Evolutionary conservation across 2,113 vertebrate species (phyloP).

Genomic region (Pseudopipra pipra): DNA sequence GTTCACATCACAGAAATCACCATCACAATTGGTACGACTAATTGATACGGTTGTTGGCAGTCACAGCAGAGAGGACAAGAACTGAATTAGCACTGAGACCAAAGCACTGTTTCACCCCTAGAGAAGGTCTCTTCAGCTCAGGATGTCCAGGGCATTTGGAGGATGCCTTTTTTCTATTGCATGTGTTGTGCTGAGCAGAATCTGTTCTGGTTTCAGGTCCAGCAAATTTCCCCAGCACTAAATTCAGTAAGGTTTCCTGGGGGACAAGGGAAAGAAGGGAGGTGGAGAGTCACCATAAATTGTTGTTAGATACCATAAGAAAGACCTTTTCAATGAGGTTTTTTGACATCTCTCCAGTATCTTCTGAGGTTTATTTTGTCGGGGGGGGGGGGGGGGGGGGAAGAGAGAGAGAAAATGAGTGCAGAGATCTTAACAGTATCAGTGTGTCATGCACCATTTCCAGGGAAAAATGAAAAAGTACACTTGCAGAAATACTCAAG

Average conservation of each 20-base stretch:
- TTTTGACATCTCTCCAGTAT: neutral
- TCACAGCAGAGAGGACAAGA: conserved; percentile 67
- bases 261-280: neutral
- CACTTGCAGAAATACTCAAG: neutral
- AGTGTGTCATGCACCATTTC: neutral
- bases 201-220: neutral
- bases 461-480: neutral
- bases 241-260: neutral
- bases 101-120: conserved; percentile 27
- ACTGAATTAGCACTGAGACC: conserved; percentile 57
- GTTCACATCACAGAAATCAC: conserved; percentile 72
- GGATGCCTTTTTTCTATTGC: neutral
- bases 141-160: neutral
- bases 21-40: conserved; percentile 71
- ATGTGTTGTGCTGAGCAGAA: neutral
- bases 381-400: too few species aligned
- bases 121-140: conserved; percentile 41
- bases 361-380: neutral
- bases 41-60: conserved; percentile 73
- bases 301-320: neutral
- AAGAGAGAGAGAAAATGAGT: neutral
- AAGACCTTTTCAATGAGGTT: neutral
- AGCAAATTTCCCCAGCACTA: neutral
- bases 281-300: neutral
- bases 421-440: neutral